Conservation (phyloP, 2,888 invertebrate genomes). For the Odontomyia ornata region DNA sequence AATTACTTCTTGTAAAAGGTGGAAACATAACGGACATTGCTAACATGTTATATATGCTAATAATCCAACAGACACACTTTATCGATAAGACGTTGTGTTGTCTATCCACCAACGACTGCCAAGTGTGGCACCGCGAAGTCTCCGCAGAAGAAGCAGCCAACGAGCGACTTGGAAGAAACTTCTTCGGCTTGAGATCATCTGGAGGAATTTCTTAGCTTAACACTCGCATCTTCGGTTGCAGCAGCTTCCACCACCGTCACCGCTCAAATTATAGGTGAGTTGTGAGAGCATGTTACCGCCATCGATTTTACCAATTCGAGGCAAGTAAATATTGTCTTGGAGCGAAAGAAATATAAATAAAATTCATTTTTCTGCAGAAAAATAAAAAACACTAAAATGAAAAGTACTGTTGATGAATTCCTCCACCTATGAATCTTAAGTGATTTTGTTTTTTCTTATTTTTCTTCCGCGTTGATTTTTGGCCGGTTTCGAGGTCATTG, state of each 20-base stretch:
- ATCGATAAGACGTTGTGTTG: not conserved
- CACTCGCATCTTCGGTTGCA: not conserved
- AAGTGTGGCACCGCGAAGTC: not conserved
- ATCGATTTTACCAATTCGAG: not conserved
- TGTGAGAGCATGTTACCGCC: not conserved
- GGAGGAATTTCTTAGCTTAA: constrained; percentile 14
- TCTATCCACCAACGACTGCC: not conserved
- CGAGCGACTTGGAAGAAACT: not conserved
- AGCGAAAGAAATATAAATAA: too few relatives aligned
- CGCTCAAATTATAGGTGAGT: not conserved
- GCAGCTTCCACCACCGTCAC: not conserved
- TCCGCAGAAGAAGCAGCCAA: not conserved
- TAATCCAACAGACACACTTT: not conserved
- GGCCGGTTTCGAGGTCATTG: not conserved
- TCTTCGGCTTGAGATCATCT: not conserved
- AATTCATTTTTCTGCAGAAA: not conserved
- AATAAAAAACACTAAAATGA: not conserved
- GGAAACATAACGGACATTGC: not conserved
- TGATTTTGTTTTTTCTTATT: not conserved
- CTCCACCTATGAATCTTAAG: not conserved
- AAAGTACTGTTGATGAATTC: not conserved
- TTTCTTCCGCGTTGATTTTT: not conserved
- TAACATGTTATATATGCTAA: constrained; percentile 4
- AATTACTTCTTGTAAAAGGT: constrained; percentile 9
- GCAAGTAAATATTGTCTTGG: constrained; percentile 22